Evolutionary conservation across 2,797 vertebrate genomes (phyloP).

Genomic region (Sebastes glaucus): DNA sequence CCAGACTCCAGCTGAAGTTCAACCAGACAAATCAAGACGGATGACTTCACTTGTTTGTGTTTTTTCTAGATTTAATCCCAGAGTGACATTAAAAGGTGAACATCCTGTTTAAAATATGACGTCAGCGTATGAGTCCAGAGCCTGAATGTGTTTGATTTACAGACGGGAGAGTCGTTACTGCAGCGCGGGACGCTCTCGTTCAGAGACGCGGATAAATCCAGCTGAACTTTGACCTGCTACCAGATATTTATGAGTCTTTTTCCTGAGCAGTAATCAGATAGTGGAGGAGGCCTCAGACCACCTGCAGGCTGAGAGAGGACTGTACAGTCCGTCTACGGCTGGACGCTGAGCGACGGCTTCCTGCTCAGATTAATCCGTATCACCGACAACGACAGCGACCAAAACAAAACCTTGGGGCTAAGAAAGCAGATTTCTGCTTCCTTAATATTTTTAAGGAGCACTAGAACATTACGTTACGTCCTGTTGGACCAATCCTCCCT

Average conservation of each 20-base stretch:
- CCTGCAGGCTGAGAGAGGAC: constrained; percentile 39
- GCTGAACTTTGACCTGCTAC: not conserved
- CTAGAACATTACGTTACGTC: not conserved
- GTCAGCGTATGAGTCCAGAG: not conserved
- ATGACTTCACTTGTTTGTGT: not conserved
- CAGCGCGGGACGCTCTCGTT: not conserved
- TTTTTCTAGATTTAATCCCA: not conserved
- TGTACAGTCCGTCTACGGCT: not conserved
- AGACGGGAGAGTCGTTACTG: constrained; percentile 31
- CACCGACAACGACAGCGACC: not conserved
- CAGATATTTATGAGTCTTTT: constrained; percentile 26
- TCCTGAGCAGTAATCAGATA: constrained; percentile 16
- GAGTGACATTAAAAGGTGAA: not conserved
- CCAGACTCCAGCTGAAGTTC: not conserved
- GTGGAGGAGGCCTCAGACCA: constrained; percentile 21
- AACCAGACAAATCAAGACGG: not conserved
- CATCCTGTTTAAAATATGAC: not conserved
- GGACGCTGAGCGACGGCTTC: not conserved
- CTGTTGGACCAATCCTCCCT: not conserved
- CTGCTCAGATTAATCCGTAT: not conserved
- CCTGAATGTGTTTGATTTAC: not conserved
- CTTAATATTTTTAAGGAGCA: not conserved
- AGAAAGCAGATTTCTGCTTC: not conserved
- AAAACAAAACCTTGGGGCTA: not conserved
- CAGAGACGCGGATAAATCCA: constrained; percentile 11